Conservation (phyloP, 23 tunicate genomes). For the Halocynthia aurantium region DNA sequence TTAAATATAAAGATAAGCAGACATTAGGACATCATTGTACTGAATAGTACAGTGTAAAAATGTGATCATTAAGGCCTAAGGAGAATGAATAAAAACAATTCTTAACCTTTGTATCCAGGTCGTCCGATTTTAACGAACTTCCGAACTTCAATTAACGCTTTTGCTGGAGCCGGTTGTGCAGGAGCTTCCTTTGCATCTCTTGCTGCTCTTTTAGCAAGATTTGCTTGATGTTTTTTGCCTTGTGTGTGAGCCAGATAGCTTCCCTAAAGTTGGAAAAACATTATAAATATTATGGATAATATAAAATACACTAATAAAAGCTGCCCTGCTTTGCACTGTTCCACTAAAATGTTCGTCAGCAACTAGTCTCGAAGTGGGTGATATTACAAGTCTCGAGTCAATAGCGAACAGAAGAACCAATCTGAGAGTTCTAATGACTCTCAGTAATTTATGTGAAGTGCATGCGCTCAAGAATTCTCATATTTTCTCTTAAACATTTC, state of each 20-base stretch:
- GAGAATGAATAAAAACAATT: neutral
- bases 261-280: constrained; percentile 36
- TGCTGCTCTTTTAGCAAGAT: constrained; percentile 95
- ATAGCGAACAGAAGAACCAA: no score
- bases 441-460: no score
- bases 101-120: constrained; percentile 93
- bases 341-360: no score
- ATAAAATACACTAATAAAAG: neutral
- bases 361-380: no score
- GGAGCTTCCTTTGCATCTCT: constrained; percentile 96
- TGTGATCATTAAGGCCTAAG: neutral
- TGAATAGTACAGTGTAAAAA: no score
- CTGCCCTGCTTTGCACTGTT: no score
- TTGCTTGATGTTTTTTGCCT: constrained; percentile 99
- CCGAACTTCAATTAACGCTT: constrained; percentile 83
- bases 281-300: no score
- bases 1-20: no score
- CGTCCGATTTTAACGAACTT: constrained; percentile 97
- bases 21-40: neutral
- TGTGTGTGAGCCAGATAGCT: constrained; percentile 97
- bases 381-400: no score
- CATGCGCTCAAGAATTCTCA: no score
- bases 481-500: no score
- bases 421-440: no score
- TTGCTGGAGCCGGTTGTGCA: constrained; percentile 91